Evolutionary conservation across 2,797 vertebrate species (phyloP), one percentile per base, ranked within the genome.

Genomic region (Mormyrops boulengeri): DNA sequence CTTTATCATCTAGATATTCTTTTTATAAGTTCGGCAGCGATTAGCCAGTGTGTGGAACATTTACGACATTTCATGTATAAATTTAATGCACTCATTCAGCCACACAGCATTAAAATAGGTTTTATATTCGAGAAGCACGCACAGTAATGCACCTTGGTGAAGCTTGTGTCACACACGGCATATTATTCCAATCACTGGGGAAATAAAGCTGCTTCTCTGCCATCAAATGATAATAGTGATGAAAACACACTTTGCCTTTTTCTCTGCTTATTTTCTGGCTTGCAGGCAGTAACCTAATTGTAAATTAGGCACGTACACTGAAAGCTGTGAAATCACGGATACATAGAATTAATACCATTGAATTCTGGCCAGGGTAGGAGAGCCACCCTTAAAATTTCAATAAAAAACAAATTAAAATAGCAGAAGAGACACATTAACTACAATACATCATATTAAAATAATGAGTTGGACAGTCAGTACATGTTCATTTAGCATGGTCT

Each of bases 81-180:
- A 85, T 85, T 85, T 90, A 89, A 90, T 69, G 80, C 47, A 41
- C 85, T 53, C 52, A 86, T 92, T 92, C 91, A 91, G 88, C 90
- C 85, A 87, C 44, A 34, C 91, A 55, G 92, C 91, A 84, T 30
- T 73, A 57, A 82, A 93, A 94, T 93, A 92, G 82, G 77, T 90
- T 91, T 91, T 88, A 88, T 92, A 91, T 92, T 89, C 90, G 84
- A 88, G 88, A 88, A 92, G 91, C 88, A 90, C 90, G 69, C 90
- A 88, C 88, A 88, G 92, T 92, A 90, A 90, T 91, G 90, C 87
- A 90, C 66, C 38, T 90, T n/a, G 88, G 73, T 89, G 90, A 92
- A 89, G 47, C 88, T 88, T 88, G 86, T 90, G 89, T 92, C 91
- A 92, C 66, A 34, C 55, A 60, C 84, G 80, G 47, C n/a, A 53